Percentiles rank a stretch among this genome's conserved stretches.
phyloP scores from a whole-genome alignment of 1,140 invertebrate species.

The Euwallacea similis region DNA sequence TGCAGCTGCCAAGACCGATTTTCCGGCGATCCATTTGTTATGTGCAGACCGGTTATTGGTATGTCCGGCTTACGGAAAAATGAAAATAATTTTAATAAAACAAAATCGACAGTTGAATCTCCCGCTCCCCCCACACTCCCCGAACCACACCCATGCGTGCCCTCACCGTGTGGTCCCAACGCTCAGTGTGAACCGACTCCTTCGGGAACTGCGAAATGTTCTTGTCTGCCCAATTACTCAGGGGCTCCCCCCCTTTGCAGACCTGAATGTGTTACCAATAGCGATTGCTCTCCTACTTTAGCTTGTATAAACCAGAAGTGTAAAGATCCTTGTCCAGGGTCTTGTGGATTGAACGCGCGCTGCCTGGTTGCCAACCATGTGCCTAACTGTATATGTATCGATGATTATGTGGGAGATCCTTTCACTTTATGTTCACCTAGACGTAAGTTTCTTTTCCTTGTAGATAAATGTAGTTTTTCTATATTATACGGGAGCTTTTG shows the following conservation, averaged over 20 bases:
- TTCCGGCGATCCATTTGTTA: constrained; percentile 69
- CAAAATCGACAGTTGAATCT: constrained; percentile 42
- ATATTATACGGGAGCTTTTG: neutral
- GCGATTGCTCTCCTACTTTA: constrained; percentile 63
- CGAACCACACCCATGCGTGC: constrained; percentile 66
- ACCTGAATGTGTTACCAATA: constrained; percentile 67
- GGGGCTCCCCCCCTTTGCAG: constrained; percentile 69
- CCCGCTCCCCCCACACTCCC: constrained; percentile 36
- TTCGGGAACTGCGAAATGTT: constrained; percentile 62
- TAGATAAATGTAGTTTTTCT: constrained; percentile 11
- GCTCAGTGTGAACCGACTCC: constrained; percentile 65
- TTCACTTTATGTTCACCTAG: constrained; percentile 61
- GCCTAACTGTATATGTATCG: constrained; percentile 69
- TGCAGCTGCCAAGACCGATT: constrained; percentile 67
- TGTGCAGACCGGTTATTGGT: constrained; percentile 55
- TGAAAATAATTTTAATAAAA: neutral
- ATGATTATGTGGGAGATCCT: constrained; percentile 71
- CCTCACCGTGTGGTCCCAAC: constrained; percentile 77
- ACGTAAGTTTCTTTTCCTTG: constrained; percentile 54
- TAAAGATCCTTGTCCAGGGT: constrained; percentile 72
- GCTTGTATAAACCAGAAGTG: constrained; percentile 68
- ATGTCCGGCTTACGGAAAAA: constrained; percentile 19
- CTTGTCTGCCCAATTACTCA: constrained; percentile 63
- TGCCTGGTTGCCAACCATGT: constrained; percentile 76
- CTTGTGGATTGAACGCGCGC: constrained; percentile 71